Evolutionary conservation across 2,797 vertebrate genomes (phyloP), one percentile per base, ranked within the genome.

Genomic region (Acanthiza pusilla): DNA sequence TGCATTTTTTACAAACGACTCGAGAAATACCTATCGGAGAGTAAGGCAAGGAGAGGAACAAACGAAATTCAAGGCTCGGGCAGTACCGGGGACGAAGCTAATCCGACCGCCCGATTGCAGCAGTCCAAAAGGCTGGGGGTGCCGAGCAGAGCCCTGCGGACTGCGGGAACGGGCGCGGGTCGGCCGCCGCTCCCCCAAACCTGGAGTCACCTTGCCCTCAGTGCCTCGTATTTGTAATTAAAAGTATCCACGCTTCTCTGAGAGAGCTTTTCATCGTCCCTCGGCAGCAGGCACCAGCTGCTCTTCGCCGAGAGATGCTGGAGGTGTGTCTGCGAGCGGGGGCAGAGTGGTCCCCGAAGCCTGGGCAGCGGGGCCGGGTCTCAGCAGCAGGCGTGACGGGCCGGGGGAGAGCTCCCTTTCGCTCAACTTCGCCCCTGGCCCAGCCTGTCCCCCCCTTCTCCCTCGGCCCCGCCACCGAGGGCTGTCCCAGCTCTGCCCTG

Each of bases 201-300:
- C n/a, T 22, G 45, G 13, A 36, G 19, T 51, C 26, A 10, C 54
- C 73, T 40, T 18, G 51, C 26, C 42, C 17, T 3, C 22, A 42
- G 34, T 3, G 23, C 36, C 48, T 81, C 23, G 2, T 32, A 34
- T 23, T 29, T 58, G 30, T 42, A 36, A 54, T 85, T 62, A 43
- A 53, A 87, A 58, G 25, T 48, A 65, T 26, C 25, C 54, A 17
- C 32, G 11, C 51, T 84, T 65, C 77, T 62, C 74, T n/a, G 57
- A n/a, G 42, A 80, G 72, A 13, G 16, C 20, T 67, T 67, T 62
- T 17, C 45, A 17, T 7, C 34, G 60, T 79, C 54, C 13, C 54
- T 47, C 23, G 29, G 68, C 92, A 84, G 76, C 85, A 77, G 92
- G 80, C 85, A 48, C 61, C 92, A 93, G 85, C 83, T 93, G 93